Evolutionary conservation across 2,797 vertebrate species (phyloP), one percentile per base, ranked within the genome.

Genomic region (Steatocranus sp.): DNA sequence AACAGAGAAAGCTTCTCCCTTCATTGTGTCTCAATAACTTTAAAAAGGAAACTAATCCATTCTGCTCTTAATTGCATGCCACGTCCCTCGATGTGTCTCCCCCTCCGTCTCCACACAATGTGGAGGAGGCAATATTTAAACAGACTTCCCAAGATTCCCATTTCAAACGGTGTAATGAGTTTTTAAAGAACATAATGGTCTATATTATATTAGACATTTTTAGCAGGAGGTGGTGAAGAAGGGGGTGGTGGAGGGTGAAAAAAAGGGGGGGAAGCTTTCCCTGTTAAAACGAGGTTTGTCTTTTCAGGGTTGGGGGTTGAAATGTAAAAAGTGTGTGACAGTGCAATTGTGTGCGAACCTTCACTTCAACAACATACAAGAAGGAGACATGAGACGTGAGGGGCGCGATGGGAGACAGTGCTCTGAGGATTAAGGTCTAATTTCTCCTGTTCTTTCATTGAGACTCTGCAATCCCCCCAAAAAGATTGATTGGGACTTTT

Each of bases 401-500:
- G 76, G 63, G 74, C 48, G 34, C 49, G 41, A 41, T 8, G 86
- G 85, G 87, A 85, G 89, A 88, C 85, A 79, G 88, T 54, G 89
- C 88, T 88, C 82, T 15, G 75, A 91, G 95, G 96, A 96, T 97
- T 96, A 96, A 95, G 94, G 93, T 94, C 95, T 96, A 91, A 93
- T 95, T 96, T 93, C 87, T 91, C 88, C 92, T 92, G 90, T 91
- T 94, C 93, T 94, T 95, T 95, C 94, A 95, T 89, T 93, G 91
- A 88, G 91, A 93, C 88, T 83, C 82, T 20, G 81, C 93, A 94
- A 94, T 95, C 94, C 93, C 56, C 56, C 10, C 0, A 68, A 81
- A 91, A 91, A 94, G 93, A 95, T 93, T 96, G 95, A 96, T 94
- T 95, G 93, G 94, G 93, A 95, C 96, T 96, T 96, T 97, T 96